phyloP scores from a whole-genome alignment of 2,888 invertebrate genomes.

The Caradrina kadenii region DNA sequence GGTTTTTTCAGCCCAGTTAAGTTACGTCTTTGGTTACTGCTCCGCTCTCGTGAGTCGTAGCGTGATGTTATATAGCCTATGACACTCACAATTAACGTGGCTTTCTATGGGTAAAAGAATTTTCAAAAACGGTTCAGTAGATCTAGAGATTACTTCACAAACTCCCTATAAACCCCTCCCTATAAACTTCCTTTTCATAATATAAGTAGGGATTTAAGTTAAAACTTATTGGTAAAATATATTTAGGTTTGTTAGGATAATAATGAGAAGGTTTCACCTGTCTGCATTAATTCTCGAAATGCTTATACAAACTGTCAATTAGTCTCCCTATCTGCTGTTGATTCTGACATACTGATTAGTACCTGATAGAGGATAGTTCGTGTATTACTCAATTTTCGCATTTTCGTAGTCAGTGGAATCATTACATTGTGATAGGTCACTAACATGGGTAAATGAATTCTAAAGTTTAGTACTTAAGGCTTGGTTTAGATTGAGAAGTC shows the following conservation, averaged over 20 bases:
- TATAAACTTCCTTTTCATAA: too few relatives aligned
- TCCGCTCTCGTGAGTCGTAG: too few relatives aligned
- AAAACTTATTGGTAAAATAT: too few relatives aligned
- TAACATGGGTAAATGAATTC: not conserved
- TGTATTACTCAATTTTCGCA: not conserved
- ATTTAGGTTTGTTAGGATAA: not conserved
- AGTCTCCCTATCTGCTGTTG: slow-evolving; percentile 3
- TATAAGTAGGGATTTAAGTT: too few relatives aligned
- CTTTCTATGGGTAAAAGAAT: too few relatives aligned
- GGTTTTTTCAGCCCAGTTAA: too few relatives aligned
- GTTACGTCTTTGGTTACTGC: too few relatives aligned
- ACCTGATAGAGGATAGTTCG: not conserved
- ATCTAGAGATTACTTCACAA: too few relatives aligned
- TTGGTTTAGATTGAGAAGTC: not conserved
- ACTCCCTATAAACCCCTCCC: too few relatives aligned
- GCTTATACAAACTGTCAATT: slow-evolving; percentile 44
- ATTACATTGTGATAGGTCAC: not conserved
- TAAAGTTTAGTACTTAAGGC: not conserved
- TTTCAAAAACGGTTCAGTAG: too few relatives aligned
- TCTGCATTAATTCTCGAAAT: slow-evolving; percentile 24
- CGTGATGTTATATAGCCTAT: too few relatives aligned
- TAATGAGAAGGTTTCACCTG: slow-evolving; percentile 23
- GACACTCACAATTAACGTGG: too few relatives aligned
- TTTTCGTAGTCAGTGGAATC: not conserved
- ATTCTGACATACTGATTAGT: slow-evolving; percentile 39